Conservation (phyloP, 1,140 invertebrate species). For the Drosophila sulfurigaster region DNA sequence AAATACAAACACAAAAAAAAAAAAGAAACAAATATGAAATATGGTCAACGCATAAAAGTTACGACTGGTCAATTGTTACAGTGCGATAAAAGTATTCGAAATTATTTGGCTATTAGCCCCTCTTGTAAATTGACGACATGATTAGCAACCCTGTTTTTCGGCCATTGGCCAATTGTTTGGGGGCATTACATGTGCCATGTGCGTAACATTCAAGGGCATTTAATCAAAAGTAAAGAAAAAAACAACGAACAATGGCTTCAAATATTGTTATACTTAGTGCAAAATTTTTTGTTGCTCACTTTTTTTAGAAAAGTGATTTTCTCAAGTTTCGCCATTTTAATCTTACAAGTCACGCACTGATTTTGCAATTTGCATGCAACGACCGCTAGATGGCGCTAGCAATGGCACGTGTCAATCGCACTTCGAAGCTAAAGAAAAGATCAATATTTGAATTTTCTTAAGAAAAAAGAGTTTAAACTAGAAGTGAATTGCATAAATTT, state of each 20-base stretch:
- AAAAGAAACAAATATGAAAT: no score
- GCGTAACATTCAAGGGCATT: constrained; percentile 54
- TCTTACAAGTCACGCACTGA: constrained; percentile 78
- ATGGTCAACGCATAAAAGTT: constrained; percentile 22
- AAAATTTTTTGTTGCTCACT: constrained; percentile 6
- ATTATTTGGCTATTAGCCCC: constrained; percentile 61
- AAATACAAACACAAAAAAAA: no score
- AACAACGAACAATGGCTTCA: background rate
- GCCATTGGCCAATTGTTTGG: constrained; percentile 33
- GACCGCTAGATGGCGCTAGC: constrained; percentile 63
- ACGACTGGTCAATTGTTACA: constrained; percentile 10
- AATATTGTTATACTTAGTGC: background rate
- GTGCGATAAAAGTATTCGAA: constrained; percentile 20
- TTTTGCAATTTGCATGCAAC: constrained; percentile 75
- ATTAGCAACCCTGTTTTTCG: constrained; percentile 37
- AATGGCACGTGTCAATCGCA: constrained; percentile 51
- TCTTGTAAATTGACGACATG: constrained; percentile 54
- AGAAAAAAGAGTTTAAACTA: background rate
- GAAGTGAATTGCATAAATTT: no score
- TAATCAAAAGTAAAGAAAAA: constrained; percentile 7
- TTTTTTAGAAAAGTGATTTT: constrained; percentile 18
- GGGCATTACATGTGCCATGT: constrained; percentile 54
- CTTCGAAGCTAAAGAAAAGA: constrained; percentile 37
- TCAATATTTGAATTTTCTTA: constrained; percentile 36
- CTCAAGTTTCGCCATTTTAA: constrained; percentile 34